These are phyloP conservation scores for Discoglossus pictus DNA, from an alignment of 2,797 vertebrate genomes.

Conservation along the genomic window DNA sequence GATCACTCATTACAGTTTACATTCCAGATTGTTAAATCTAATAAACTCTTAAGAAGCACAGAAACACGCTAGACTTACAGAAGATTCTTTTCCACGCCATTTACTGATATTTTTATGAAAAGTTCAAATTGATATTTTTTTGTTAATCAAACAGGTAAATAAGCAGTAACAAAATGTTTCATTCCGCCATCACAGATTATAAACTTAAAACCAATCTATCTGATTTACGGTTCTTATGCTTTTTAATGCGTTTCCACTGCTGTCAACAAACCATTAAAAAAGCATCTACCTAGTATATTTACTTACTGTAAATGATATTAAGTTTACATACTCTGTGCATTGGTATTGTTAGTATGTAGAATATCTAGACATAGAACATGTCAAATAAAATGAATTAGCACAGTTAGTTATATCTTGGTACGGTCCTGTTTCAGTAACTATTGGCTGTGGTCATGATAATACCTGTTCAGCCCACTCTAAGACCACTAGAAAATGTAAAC, in stretches of 20 bases:
- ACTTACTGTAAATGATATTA: conserved; percentile 3
- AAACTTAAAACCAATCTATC: conserved; percentile 2
- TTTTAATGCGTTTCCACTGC: neutral
- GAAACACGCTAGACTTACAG: neutral
- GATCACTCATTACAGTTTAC: neutral
- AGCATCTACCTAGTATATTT: neutral
- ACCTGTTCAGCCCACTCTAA: too few relatives aligned
- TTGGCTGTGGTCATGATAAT: too few relatives aligned
- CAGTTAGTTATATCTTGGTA: too few relatives aligned
- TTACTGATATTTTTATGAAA: neutral
- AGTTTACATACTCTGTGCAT: neutral
- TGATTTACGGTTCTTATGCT: neutral
- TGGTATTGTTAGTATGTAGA: neutral
- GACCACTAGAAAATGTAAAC: too few relatives aligned
- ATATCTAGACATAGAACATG: neutral
- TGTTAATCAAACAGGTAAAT: neutral
- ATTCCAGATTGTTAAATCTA: neutral
- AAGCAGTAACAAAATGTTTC: neutral
- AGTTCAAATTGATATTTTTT: neutral
- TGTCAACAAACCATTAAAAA: neutral
- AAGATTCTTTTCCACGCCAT: too few relatives aligned
- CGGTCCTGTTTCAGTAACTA: too few relatives aligned
- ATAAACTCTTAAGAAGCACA: neutral
- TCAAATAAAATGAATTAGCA: too few relatives aligned
- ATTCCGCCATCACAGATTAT: neutral